Percentiles rank a stretch among this genome's conserved stretches.
Evolutionary conservation across 53 echinoderm and acorn worm genomes (phyloP).

Genomic region (Stichopus horrens): DNA sequence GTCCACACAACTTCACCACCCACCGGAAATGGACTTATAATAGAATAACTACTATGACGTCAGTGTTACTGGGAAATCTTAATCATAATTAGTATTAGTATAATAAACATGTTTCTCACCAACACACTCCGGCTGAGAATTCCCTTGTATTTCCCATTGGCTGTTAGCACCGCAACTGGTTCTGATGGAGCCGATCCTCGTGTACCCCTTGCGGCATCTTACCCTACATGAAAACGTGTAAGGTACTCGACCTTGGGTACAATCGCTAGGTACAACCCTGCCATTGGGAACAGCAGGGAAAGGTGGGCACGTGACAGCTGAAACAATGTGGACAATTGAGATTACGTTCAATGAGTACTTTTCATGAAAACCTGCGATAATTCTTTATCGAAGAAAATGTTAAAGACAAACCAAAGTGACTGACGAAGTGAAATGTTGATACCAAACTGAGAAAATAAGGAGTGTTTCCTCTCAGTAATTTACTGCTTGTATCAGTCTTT

Average conservation of each 20-base stretch:
- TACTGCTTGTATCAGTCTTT: no score
- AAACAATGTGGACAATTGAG: not conserved
- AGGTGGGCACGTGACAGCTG: slow-evolving; percentile 74
- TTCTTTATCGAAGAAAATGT: no score
- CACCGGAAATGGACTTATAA: no score
- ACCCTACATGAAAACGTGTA: slow-evolving; percentile 61
- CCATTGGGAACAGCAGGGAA: slow-evolving; percentile 49
- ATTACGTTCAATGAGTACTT: not conserved
- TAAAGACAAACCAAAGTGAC: no score
- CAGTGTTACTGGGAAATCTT: no score
- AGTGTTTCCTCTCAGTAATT: no score
- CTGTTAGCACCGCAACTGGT: slow-evolving; percentile 56
- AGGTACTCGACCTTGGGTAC: slow-evolving; percentile 57
- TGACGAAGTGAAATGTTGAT: no score
- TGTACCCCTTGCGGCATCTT: slow-evolving; percentile 62
- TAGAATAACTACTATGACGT: no score
- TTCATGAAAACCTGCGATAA: not conserved
- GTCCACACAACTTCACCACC: no score
- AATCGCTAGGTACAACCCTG: slow-evolving; percentile 47
- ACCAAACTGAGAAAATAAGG: no score
- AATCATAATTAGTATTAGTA: no score
- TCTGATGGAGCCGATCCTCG: slow-evolving; percentile 45
- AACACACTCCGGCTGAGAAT: slow-evolving; percentile 11
- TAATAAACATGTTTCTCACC: slow-evolving; percentile 43
- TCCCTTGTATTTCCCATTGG: slow-evolving; percentile 47